Conservation (phyloP, 2,888 invertebrate species). For the Nysson spinosus region DNA sequence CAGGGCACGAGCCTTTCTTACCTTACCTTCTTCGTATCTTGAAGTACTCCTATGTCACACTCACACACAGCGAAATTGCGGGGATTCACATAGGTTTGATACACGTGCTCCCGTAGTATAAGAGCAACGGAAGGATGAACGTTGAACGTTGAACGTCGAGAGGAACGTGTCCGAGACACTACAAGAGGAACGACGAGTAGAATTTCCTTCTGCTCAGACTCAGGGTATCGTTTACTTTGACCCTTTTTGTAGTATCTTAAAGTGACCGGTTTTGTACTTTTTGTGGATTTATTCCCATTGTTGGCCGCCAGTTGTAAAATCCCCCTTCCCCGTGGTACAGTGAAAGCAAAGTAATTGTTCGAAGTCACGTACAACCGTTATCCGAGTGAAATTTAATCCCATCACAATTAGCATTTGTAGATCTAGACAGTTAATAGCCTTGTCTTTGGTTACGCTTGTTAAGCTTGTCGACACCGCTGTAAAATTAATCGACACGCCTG, state of each 20-base stretch:
- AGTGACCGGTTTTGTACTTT: constrained; percentile 35
- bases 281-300: constrained; percentile 43
- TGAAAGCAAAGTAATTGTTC: no score
- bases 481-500: no score
- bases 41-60: constrained; percentile 56
- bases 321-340: no score
- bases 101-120: constrained; percentile 15
- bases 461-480: no score
- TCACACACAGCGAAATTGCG: constrained; percentile 19
- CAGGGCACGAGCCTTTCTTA: constrained; percentile 63
- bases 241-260: constrained; percentile 32
- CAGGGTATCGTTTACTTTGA: constrained; percentile 36
- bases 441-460: no score
- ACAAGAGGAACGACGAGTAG: constrained; percentile 31
- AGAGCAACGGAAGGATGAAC: constrained; percentile 42
- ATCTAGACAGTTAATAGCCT: no score
- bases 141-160: constrained; percentile 40
- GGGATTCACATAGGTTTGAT: not conserved
- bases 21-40: constrained; percentile 63
- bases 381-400: no score
- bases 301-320: no score
- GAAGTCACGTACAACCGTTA: no score
- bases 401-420: no score
- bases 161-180: constrained; percentile 49
- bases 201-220: constrained; percentile 47